phyloP scores from a whole-genome alignment of 2,797 vertebrate genomes.

The Sitta carolinensis region DNA sequence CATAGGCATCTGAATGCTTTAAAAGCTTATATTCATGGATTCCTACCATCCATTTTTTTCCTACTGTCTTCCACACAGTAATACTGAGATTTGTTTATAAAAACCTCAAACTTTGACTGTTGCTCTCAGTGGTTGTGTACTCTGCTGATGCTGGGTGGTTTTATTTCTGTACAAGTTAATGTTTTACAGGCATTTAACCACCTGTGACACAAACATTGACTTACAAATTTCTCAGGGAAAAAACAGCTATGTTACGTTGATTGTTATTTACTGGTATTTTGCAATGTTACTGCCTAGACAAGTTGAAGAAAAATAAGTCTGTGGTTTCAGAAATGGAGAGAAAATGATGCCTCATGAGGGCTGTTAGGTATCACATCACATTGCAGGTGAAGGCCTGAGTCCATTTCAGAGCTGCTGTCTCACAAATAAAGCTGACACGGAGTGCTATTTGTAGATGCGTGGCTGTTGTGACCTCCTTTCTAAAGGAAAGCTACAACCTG shows the following conservation, averaged over 20 bases:
- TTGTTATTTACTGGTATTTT: background rate
- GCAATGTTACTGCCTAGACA: background rate
- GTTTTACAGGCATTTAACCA: background rate
- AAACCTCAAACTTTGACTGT: background rate
- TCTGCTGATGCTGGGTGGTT: background rate
- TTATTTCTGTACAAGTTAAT: background rate
- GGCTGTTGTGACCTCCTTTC: background rate
- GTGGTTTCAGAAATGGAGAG: background rate
- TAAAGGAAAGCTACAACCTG: background rate
- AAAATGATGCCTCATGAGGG: background rate
- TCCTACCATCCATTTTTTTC: rapidly evolving
- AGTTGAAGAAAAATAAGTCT: background rate
- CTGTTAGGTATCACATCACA: background rate
- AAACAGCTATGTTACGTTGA: background rate
- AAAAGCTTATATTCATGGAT: background rate
- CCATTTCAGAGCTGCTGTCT: background rate
- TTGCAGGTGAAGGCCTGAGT: background rate
- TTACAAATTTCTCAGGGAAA: background rate
- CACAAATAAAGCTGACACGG: background rate
- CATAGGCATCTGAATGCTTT: background rate
- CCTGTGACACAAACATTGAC: background rate
- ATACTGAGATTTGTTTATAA: background rate
- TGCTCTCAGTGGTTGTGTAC: background rate
- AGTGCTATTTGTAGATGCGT: rapidly evolving
- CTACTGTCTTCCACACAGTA: background rate